phyloP scores from a whole-genome alignment of 2,888 invertebrate genomes.

The Carterocephalus palaemon region DNA sequence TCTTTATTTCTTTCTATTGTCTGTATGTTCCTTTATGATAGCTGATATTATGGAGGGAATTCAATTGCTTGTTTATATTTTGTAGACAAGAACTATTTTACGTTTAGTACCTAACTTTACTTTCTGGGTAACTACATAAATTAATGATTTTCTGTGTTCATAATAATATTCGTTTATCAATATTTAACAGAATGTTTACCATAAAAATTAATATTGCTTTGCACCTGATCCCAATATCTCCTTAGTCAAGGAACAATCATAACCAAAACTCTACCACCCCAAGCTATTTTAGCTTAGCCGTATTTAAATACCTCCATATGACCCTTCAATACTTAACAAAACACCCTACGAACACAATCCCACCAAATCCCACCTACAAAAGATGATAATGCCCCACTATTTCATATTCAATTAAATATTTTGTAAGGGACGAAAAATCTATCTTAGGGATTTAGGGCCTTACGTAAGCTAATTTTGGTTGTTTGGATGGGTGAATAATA shows the following conservation, averaged over 20 bases:
- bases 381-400: conserved; percentile 75
- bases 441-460: conserved; percentile 65
- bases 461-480: conserved; percentile 42
- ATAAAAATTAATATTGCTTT: neutral
- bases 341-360: conserved; percentile 58
- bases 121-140: too few relatives aligned
- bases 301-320: conserved; percentile 66
- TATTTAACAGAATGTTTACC: too few relatives aligned
- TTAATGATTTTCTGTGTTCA: neutral
- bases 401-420: conserved; percentile 87
- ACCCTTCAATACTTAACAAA: conserved; percentile 63
- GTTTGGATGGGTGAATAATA: conserved; percentile 26
- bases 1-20: too few relatives aligned
- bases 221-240: conserved; percentile 47
- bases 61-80: too few relatives aligned
- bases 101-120: too few relatives aligned
- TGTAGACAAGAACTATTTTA: too few relatives aligned
- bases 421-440: conserved; percentile 78
- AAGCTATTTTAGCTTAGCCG: conserved; percentile 46
- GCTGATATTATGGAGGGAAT: too few relatives aligned
- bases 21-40: too few relatives aligned
- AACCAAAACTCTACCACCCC: conserved; percentile 43
- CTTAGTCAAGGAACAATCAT: conserved; percentile 33
- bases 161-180: too few relatives aligned
- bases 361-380: conserved; percentile 69